Evolutionary conservation across 2,113 vertebrate genomes (phyloP), one percentile per base, ranked within the genome.

Genomic region (Actenoides lindsayi): DNA sequence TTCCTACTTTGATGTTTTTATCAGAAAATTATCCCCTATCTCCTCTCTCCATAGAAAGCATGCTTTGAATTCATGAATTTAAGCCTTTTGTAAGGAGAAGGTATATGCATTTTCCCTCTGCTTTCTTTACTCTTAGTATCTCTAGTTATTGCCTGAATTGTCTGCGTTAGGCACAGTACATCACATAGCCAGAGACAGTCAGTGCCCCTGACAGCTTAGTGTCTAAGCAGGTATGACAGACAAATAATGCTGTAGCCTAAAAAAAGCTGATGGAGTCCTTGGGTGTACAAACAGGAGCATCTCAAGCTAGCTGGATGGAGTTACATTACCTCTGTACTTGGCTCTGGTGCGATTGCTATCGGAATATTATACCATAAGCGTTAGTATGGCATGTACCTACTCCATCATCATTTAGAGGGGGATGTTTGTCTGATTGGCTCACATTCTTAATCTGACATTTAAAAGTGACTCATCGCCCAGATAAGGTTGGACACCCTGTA

Each of bases 21-120:
- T 96, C 94, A 89, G 91, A 96, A 96, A 96, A 94, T 96, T 95
- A 79, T 95, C 87, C 74, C 62, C 48, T 93, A 62, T 96, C 91
- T 91, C 73, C 80, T 93, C 69, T 93, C 74, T 68, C 42, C 39
- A 30, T 24, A 64, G 94, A 95, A 82, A 50, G 23, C 86, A 87
- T 82, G 83, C 81, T 93, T 95, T 95, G 94, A 92, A 96, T 96
- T 93, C 17, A 35, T 87, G 62, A 94, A 67, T 93, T 76, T 83
- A 87, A 95, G n/a, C 57, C 74, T 79, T 96, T 93, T 77, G 54
- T 82, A 62, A n/a, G 27, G 42, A 79, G 50, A 31, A 71, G 44
- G 69, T 84, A 73, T 68, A 69, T 68, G 51, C 37, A 17, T 94
- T 57, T 90, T 92, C 56, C 83, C 19, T 90, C 60, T 93, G 41